phyloP scores from a whole-genome alignment of 2,113 vertebrate genomes.

The mouse (Mus musculus) region GRCm39 chr8:110256501-110257000 shows the following conservation, averaged over 20 bases:
- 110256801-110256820: conserved; percentile 82
- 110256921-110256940: conserved; percentile 62
- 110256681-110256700: background rate
- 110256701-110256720: background rate
- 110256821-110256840: conserved; percentile 66
- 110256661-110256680: background rate
- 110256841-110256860: conserved; percentile 75
- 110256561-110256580: conserved; percentile 30
- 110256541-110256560: background rate
- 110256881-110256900: conserved; percentile 68
- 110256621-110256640: conserved; percentile 24
- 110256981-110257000: rapidly evolving
- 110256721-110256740: background rate
- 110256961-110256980: conserved; percentile 77
- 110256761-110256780: background rate
- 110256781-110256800: conserved; percentile 81
- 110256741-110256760: background rate
- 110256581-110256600: conserved; percentile 17
- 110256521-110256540: background rate
- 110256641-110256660: conserved; percentile 20
- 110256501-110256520: background rate
- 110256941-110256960: conserved; percentile 57
- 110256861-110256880: conserved; percentile 60
- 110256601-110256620: background rate
- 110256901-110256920: conserved; percentile 72